A percentile compares a stretch with the other conserved stretches of the same genome.
These are phyloP conservation scores for Mallotus villosus DNA, from an alignment of 2,797 vertebrate genomes.

Conservation along the genomic window DNA sequence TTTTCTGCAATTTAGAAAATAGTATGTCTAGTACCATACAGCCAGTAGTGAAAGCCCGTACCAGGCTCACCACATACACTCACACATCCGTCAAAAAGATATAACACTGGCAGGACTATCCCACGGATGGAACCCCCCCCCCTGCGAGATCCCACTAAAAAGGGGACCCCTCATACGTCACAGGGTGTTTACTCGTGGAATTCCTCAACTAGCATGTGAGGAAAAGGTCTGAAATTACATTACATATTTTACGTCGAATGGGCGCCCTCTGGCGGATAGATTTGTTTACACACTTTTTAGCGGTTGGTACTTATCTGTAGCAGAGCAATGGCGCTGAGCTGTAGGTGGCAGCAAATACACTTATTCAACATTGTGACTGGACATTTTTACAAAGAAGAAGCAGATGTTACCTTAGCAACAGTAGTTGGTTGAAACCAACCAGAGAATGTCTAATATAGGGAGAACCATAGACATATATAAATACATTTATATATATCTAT, in stretches of 20 bases:
- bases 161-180: conserved; percentile 71
- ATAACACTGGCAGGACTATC: conserved; percentile 27
- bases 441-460: no score
- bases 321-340: neutral
- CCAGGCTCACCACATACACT: conserved; percentile 9
- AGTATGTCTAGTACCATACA: neutral
- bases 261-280: conserved; percentile 67
- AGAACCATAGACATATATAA: no score
- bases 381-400: conserved; percentile 5
- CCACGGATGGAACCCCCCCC: conserved; percentile 48
- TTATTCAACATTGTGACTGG: neutral
- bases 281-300: neutral
- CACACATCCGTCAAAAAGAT: neutral
- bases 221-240: conserved; percentile 24
- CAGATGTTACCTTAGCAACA: conserved; percentile 2
- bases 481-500: no score
- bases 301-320: neutral
- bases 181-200: conserved; percentile 62
- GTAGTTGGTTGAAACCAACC: no score
- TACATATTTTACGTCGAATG: neutral
- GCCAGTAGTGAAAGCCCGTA: neutral
- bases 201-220: conserved; percentile 54
- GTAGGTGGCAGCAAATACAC: conserved; percentile 37
- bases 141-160: conserved; percentile 56
- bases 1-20: neutral